Percentiles rank a stretch among this genome's conserved stretches.
Evolutionary conservation across 2,113 vertebrate genomes (phyloP).

Genomic region (Catharus fuscescens): DNA sequence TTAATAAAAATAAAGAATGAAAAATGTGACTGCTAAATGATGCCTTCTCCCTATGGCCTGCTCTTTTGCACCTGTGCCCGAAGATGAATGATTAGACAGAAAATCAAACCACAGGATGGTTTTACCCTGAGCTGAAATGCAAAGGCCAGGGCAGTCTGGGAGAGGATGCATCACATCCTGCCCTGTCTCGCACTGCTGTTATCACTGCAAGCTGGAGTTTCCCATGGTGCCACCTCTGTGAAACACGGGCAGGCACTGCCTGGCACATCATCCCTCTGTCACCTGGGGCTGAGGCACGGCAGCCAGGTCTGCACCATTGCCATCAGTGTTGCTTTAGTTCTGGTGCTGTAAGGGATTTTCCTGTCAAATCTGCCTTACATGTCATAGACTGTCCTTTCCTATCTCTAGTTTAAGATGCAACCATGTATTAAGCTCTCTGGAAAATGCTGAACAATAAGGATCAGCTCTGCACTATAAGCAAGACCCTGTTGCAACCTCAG

Average conservation of each 20-base stretch:
- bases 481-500: not conserved
- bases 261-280: not conserved
- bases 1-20: not conserved
- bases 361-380: not conserved
- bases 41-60: not conserved
- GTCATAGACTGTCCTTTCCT: not conserved
- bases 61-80: not conserved
- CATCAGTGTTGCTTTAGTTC: not conserved
- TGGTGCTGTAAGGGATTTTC: not conserved
- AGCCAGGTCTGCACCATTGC: not conserved
- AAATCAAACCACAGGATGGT: not conserved
- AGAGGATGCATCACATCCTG: not conserved
- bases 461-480: not conserved
- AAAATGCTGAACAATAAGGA: not conserved
- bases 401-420: not conserved
- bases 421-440: not conserved
- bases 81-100: not conserved
- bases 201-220: not conserved
- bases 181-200: not conserved
- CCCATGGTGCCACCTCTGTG: fast-evolving
- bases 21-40: not conserved
- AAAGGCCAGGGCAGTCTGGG: not conserved
- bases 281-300: not conserved
- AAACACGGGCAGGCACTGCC: not conserved
- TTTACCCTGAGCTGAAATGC: not conserved